phyloP scores from a whole-genome alignment of 2,113 vertebrate species.

The Catharus minimus region DNA sequence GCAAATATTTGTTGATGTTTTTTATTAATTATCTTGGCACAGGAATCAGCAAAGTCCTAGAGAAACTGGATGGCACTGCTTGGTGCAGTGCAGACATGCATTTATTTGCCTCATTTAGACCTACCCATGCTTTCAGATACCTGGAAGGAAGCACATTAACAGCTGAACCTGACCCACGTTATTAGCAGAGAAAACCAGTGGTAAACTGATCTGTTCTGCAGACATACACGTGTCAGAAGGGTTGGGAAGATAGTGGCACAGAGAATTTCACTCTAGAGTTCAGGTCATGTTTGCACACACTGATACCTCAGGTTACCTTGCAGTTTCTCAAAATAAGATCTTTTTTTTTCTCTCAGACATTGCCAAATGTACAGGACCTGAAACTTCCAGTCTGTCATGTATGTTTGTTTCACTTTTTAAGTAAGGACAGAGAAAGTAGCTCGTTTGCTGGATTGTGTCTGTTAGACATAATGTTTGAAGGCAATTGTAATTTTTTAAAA shows the following conservation, averaged over 20 bases:
- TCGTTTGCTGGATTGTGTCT: neutral
- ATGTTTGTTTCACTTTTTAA: neutral
- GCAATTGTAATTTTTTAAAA: neutral
- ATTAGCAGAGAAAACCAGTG: neutral
- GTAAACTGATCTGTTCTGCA: neutral
- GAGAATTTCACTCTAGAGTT: neutral
- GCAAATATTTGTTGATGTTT: neutral
- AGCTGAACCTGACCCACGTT: neutral
- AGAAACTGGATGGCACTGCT: neutral
- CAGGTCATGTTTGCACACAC: neutral
- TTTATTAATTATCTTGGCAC: neutral
- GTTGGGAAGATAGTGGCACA: neutral
- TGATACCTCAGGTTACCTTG: neutral
- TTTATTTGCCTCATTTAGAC: neutral
- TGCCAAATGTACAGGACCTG: neutral
- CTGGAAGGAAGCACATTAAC: neutral
- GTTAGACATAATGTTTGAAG: neutral
- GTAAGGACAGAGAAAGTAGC: neutral
- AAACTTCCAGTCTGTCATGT: neutral
- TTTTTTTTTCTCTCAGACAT: neutral
- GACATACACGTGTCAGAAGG: neutral
- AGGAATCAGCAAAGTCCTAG: neutral
- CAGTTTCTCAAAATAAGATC: neutral
- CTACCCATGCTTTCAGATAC: neutral
- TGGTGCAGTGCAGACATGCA: neutral